These are phyloP conservation scores for Theodoxus fluviatilis DNA, from an alignment of 2,888 invertebrate genomes.

Conservation along the genomic window DNA sequence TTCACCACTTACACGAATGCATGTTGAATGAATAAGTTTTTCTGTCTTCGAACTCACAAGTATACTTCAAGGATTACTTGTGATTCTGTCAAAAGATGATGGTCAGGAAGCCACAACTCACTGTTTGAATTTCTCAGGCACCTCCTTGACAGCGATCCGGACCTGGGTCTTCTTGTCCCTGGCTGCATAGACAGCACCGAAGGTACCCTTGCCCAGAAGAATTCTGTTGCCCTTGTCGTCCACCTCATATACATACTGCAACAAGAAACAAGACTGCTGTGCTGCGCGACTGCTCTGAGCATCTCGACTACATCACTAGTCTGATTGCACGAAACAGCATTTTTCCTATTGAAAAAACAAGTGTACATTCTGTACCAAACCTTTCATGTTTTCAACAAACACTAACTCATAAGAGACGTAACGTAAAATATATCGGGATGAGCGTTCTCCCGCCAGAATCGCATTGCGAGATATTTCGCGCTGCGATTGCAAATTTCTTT, in stretches of 20 bases:
- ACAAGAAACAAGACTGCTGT: constrained; percentile 64
- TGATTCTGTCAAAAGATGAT: no score
- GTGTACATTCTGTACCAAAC: no score
- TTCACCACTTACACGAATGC: not conserved
- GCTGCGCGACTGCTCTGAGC: no score
- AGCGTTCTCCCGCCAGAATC: no score
- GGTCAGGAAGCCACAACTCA: constrained; percentile 63
- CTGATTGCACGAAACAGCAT: no score
- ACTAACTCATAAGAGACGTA: not conserved
- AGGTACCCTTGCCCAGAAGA: constrained; percentile 92
- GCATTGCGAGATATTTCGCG: no score
- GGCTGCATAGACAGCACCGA: constrained; percentile 93
- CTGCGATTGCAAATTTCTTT: no score
- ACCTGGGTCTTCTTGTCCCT: constrained; percentile 91
- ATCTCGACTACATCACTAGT: no score
- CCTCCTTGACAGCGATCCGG: constrained; percentile 96
- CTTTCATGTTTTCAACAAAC: not conserved
- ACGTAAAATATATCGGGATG: no score
- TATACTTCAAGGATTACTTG: no score
- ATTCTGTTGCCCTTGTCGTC: constrained; percentile 88
- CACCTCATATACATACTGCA: constrained; percentile 86
- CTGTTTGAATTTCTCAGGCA: constrained; percentile 93
- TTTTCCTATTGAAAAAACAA: not conserved
- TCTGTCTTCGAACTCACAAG: no score
- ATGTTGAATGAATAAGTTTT: not conserved